These are phyloP conservation scores for Podarcis cretensis DNA, from an alignment of 2,113 vertebrate species.

Conservation along the genomic window DNA sequence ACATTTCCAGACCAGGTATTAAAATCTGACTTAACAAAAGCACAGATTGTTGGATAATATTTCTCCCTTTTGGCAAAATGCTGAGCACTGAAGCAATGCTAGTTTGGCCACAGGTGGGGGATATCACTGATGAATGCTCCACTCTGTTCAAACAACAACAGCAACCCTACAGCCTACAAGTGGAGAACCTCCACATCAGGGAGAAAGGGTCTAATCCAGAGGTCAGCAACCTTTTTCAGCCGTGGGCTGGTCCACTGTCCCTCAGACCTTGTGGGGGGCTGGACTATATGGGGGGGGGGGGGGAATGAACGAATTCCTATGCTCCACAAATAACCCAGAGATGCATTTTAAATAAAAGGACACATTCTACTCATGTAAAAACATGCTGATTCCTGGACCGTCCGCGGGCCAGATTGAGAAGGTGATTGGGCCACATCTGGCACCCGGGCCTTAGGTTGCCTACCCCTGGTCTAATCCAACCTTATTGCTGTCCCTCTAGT, in stretches of 20 bases:
- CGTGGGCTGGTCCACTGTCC: too few relatives aligned
- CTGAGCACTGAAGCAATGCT: background rate
- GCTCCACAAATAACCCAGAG: too few relatives aligned
- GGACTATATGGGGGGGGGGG: too few relatives aligned
- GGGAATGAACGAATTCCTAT: too few relatives aligned
- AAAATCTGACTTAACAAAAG: background rate
- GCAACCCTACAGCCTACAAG: background rate
- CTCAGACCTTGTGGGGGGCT: too few relatives aligned
- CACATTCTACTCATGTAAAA: too few relatives aligned
- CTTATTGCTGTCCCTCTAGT: background rate
- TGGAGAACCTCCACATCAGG: background rate
- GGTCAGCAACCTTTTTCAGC: too few relatives aligned
- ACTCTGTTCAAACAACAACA: background rate
- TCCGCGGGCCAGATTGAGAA: too few relatives aligned
- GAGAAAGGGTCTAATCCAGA: background rate
- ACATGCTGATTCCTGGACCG: too few relatives aligned
- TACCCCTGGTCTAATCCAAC: background rate
- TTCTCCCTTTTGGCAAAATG: background rate
- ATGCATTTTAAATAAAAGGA: too few relatives aligned
- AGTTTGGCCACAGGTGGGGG: background rate
- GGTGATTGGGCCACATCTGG: too few relatives aligned
- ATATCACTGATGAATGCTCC: background rate
- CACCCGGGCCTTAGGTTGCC: too few relatives aligned
- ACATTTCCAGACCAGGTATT: background rate
- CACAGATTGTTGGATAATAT: background rate